These are phyloP conservation scores for Ischnura elegans DNA, from an alignment of 2,888 invertebrate genomes.

Conservation along the genomic window DNA sequence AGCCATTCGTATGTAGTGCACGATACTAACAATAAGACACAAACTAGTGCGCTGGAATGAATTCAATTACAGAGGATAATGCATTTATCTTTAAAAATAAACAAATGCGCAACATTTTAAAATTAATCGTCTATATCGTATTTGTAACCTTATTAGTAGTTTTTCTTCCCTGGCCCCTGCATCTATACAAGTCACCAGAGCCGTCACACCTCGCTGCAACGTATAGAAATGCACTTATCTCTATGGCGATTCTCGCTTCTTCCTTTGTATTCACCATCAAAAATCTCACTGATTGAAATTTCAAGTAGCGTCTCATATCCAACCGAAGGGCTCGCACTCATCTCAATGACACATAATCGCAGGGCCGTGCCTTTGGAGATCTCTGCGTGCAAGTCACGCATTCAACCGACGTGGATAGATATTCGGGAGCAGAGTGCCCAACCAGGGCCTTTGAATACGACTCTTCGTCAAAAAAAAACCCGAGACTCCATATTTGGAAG, in stretches of 20 bases:
- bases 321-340: not conserved
- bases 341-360: not conserved
- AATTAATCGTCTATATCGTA: too few relatives aligned
- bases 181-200: too few relatives aligned
- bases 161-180: too few relatives aligned
- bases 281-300: not conserved
- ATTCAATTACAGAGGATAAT: too few relatives aligned
- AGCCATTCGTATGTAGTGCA: too few relatives aligned
- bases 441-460: not conserved
- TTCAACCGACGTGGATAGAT: not conserved
- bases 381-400: not conserved
- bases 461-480: too few relatives aligned
- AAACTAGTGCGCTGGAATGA: too few relatives aligned
- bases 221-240: not conserved
- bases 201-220: not conserved
- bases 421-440: not conserved
- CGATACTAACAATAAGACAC: too few relatives aligned
- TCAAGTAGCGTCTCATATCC: not conserved
- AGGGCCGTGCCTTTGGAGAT: not conserved
- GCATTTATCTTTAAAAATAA: too few relatives aligned
- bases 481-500: too few relatives aligned
- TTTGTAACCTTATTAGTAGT: too few relatives aligned
- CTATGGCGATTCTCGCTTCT: not conserved
- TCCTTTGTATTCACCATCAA: not conserved
- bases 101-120: too few relatives aligned